These are phyloP conservation scores for Pachydiplax longipennis DNA, from an alignment of 2,888 invertebrate genomes.

Conservation along the genomic window DNA sequence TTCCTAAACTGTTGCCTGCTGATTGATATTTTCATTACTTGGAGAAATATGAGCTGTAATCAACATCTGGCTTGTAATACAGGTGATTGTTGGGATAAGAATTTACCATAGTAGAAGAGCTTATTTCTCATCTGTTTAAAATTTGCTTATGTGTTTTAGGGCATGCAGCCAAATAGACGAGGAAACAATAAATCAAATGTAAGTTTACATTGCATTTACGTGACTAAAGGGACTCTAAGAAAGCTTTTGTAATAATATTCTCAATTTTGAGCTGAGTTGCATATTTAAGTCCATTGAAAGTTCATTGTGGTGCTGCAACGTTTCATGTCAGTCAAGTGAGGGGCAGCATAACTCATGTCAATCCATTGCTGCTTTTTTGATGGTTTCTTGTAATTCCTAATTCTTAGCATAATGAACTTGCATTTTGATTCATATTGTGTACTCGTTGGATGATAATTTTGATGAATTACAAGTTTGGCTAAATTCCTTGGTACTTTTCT, in stretches of 20 bases:
- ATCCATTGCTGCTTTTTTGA: not conserved
- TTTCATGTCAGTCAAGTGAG: not conserved
- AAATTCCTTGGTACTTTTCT: not conserved
- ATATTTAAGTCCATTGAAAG: not conserved
- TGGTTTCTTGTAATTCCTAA: not conserved
- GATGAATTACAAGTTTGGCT: not conserved
- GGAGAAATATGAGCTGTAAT: not conserved
- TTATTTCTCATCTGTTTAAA: constrained; percentile 41
- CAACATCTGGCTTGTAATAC: not conserved
- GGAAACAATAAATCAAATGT: constrained; percentile 45
- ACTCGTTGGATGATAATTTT: not conserved
- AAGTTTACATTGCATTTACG: constrained; percentile 35
- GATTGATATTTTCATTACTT: not conserved
- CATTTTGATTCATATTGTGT: constrained; percentile 34
- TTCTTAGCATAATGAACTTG: constrained; percentile 5
- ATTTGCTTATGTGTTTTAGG: constrained; percentile 42
- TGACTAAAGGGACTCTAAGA: constrained; percentile 5
- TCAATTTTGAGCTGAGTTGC: not conserved
- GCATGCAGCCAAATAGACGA: constrained; percentile 45
- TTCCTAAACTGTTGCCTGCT: not conserved
- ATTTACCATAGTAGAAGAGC: constrained; percentile 1
- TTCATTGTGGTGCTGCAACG: not conserved
- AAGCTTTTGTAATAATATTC: not conserved
- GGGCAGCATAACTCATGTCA: not conserved
- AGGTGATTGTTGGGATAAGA: constrained; percentile 11